These are phyloP conservation scores for Strigamia crassipes DNA, from an alignment of 2,888 invertebrate species.

Conservation along the genomic window DNA sequence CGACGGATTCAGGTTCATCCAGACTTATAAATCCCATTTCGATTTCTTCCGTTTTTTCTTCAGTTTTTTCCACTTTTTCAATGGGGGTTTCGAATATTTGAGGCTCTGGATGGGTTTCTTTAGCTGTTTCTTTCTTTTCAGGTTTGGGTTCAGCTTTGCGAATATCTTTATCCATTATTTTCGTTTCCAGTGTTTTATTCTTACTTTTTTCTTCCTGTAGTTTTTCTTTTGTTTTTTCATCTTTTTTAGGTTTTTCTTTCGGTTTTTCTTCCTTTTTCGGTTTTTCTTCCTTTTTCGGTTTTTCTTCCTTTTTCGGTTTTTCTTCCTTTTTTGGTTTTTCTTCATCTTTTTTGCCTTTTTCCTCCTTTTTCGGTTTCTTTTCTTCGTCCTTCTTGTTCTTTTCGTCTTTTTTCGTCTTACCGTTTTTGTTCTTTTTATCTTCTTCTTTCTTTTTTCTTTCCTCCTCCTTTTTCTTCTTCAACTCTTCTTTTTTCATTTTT, in stretches of 20 bases:
- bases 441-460: neutral
- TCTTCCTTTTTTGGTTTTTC: slow-evolving; percentile 2
- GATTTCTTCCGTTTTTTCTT: neutral
- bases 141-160: neutral
- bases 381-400: neutral
- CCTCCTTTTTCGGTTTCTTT: neutral
- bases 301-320: neutral
- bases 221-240: neutral
- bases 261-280: neutral
- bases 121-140: neutral
- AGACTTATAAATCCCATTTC: neutral
- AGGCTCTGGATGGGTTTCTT: neutral
- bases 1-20: neutral
- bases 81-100: neutral
- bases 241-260: neutral
- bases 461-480: neutral
- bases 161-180: neutral
- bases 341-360: neutral
- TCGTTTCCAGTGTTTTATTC: neutral
- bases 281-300: slow-evolving; percentile 1
- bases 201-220: neutral
- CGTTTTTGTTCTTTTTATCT: neutral
- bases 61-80: neutral
- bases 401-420: neutral
- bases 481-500: slow-evolving; percentile 2